Conservation (phyloP, 2,113 vertebrate genomes). For the Charina bottae region DNA sequence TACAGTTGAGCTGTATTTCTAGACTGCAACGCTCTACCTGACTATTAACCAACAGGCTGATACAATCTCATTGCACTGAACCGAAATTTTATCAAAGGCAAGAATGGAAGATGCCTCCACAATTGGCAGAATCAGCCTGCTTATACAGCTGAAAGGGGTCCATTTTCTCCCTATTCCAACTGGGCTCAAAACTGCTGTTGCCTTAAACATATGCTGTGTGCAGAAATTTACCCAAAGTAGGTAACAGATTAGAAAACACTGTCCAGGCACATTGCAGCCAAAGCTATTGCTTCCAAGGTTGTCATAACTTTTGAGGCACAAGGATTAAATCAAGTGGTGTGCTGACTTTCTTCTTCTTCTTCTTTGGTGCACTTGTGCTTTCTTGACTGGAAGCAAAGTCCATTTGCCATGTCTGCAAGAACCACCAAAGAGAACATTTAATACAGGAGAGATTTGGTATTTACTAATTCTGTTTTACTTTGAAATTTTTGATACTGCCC, state of each 20-base stretch:
- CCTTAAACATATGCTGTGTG: accelerated
- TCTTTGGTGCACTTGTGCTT: conserved; percentile 57
- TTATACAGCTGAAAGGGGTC: not conserved
- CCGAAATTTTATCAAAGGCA: conserved; percentile 25
- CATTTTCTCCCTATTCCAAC: not conserved
- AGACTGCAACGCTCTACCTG: not conserved
- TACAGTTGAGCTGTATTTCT: not conserved
- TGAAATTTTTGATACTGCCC: not conserved
- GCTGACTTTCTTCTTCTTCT: conserved; percentile 74
- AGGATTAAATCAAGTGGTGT: conserved; percentile 61
- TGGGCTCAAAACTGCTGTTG: not conserved
- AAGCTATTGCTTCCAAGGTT: conserved; percentile 47
- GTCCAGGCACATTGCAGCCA: conserved; percentile 18
- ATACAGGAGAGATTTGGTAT: not conserved
- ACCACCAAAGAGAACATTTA: conserved; percentile 58
- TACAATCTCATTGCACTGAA: not conserved
- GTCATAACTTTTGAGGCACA: conserved; percentile 46
- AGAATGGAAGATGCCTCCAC: conserved; percentile 2
- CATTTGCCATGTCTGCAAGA: conserved; percentile 71
- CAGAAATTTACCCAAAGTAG: conserved; percentile 22
- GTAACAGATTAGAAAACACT: conserved; percentile 10
- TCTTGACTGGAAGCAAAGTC: conserved; percentile 67
- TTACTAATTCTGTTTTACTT: not conserved
- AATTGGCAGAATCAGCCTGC: conserved; percentile 29
- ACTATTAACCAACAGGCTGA: not conserved